Percentiles rank a stretch among this genome's conserved stretches.
phyloP scores from a whole-genome alignment of 64 coral and sea anemone genomes.

The Catalaphyllia jardinei region DNA sequence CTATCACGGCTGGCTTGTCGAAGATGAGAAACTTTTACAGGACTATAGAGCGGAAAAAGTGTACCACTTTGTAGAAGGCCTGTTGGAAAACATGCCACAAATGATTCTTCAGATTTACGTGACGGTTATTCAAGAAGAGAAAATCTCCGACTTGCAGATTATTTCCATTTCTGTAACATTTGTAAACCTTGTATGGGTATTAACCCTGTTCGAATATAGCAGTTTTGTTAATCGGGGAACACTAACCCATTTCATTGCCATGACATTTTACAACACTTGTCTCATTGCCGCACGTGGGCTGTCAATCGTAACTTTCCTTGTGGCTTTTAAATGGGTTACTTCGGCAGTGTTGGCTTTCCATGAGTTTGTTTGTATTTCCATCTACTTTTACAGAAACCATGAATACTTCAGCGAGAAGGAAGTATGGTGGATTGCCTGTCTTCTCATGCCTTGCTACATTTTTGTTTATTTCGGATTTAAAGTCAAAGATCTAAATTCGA shows the following conservation, averaged over 20 bases:
- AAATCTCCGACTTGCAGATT: conserved; percentile 31
- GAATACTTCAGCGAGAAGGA: conserved; percentile 47
- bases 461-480: conserved; percentile 67
- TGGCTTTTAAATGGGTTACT: conserved; percentile 52
- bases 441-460: conserved; percentile 58
- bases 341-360: conserved; percentile 41
- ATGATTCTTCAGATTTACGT: conserved; percentile 59
- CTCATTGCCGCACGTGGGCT: conserved; percentile 47
- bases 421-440: conserved; percentile 59
- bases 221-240: conserved; percentile 1
- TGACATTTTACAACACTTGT: conserved; percentile 46
- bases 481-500: conserved; percentile 45
- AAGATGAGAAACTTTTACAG: conserved; percentile 22
- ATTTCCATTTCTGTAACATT: conserved; percentile 41
- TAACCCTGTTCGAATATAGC: conserved; percentile 52
- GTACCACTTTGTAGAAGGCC: conserved; percentile 46
- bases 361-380: conserved; percentile 26
- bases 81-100: conserved; percentile 69
- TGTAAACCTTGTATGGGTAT: conserved; percentile 38
- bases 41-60: conserved; percentile 38
- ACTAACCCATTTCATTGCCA: conserved; percentile 17
- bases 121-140: conserved; percentile 24
- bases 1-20: conserved; percentile 30
- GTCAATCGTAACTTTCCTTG: conserved; percentile 55
- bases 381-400: conserved; percentile 47